Percentiles rank a stretch among this genome's conserved stretches.
Conservation (phyloP, 1,140 invertebrate species). For the Panagrolaimus sp. region DNA sequence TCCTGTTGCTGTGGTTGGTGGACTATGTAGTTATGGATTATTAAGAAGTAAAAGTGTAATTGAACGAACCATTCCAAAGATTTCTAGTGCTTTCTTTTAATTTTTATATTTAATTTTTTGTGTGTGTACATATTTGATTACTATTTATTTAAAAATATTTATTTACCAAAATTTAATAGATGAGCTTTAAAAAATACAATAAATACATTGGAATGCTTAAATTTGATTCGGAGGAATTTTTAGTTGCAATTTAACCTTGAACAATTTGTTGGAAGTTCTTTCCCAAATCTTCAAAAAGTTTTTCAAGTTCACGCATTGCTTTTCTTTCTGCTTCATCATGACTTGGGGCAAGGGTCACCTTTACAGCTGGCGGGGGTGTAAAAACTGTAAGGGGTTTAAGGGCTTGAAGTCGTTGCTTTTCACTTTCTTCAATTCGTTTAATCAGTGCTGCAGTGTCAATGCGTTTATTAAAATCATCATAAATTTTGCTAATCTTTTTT, state of each 20-base stretch:
- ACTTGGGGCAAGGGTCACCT: neutral
- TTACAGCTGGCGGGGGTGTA: neutral
- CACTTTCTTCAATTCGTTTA: slow-evolving; percentile 5
- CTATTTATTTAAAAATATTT: too few relatives aligned
- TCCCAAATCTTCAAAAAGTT: neutral
- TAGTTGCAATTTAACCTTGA: neutral
- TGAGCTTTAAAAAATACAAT: too few relatives aligned
- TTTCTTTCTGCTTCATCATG: neutral
- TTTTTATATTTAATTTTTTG: too few relatives aligned
- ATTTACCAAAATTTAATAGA: too few relatives aligned
- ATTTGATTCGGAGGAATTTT: too few relatives aligned
- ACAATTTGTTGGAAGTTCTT: slow-evolving; percentile 9
- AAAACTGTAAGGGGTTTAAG: neutral
- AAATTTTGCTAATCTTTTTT: neutral
- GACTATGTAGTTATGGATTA: neutral
- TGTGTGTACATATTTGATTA: too few relatives aligned
- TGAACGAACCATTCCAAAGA: neutral
- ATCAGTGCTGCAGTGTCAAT: neutral
- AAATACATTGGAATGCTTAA: too few relatives aligned
- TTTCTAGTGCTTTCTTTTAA: neutral
- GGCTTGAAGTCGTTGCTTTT: neutral
- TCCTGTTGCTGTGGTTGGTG: neutral
- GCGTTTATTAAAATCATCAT: slow-evolving; percentile 5
- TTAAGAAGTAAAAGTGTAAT: neutral
- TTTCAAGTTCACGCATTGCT: neutral